Conservation (phyloP, 2,888 invertebrate species). For the Epinotia demarniana region DNA sequence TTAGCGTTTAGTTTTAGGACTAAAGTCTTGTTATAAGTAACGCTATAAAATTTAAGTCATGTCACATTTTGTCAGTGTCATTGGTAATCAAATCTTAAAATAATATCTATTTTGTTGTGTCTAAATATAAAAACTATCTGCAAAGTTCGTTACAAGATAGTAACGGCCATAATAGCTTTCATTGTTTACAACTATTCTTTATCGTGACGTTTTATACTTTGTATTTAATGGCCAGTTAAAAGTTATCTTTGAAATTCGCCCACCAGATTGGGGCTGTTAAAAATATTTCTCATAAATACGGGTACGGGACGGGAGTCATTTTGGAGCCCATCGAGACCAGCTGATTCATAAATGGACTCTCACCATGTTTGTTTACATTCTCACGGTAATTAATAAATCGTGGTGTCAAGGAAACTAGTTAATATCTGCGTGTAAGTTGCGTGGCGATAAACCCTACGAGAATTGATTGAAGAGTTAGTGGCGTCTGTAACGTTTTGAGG, state of each 20-base stretch:
- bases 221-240: conserved; percentile 65
- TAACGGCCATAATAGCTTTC: conserved; percentile 54
- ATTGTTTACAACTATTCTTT: conserved; percentile 80
- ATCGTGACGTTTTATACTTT: conserved; percentile 58
- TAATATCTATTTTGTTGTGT: conserved; percentile 65
- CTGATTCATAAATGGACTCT: conserved; percentile 37
- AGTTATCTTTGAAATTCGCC: conserved; percentile 69
- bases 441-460: conserved; percentile 9
- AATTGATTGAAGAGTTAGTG: conserved; percentile 1
- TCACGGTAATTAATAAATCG: conserved; percentile 31
- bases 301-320: conserved; percentile 1
- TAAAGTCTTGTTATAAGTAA: neutral
- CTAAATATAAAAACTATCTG: conserved; percentile 70
- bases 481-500: conserved; percentile 17
- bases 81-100: conserved; percentile 19
- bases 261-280: conserved; percentile 27
- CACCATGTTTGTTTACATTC: conserved; percentile 40
- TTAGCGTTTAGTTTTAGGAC: neutral
- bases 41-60: neutral
- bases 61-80: neutral
- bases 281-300: conserved; percentile 13
- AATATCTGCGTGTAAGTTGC: conserved; percentile 9
- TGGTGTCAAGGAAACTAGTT: conserved; percentile 21
- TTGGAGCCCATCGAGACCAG: conserved; percentile 14
- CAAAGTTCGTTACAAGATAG: conserved; percentile 70